Evolutionary conservation across 2,113 vertebrate genomes (phyloP), one percentile per base, ranked within the genome.

Genomic region (Epinephelus cyanopodus): DNA sequence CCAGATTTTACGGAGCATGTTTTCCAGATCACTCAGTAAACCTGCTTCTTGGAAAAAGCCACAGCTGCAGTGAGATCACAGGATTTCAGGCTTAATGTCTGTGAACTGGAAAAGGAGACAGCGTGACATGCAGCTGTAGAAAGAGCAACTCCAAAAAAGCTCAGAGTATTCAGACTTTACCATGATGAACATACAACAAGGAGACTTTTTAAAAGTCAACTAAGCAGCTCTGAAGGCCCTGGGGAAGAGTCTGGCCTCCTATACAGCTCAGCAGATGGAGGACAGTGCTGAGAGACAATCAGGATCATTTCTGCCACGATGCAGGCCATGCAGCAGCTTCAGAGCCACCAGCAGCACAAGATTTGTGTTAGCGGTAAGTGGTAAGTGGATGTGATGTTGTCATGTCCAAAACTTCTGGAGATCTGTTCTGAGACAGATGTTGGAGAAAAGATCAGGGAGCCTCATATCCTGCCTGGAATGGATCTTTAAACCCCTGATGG

Each of bases 21-120:
- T 64, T 45, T 45, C 61, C 33, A 42, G 48, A 23, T n/a, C 50
- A 18, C 12, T 70, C 52, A n/a, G 27, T 53, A 54, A 69, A 53
- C 3, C 15, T 45, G n/a, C n/a, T 27, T 71, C n/a, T 57, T 47
- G 23, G 23, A 21, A 50, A 73, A 73, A 50, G 39, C 8, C 9
- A 6, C 54, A 58, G 69, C 39, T 58, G n/a, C 69, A 58, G n/a
- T 21, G 56, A 27, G 39, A 21, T 6, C 3, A 23, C 21, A 54
- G 29, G n/a, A 27, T 19, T 47, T 15, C 19, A 74, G 11, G 29
- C 29, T 74, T 0, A 50, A 8, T 33, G 7, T 15, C 25, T 14
- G 42, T 17, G 42, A 74, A 6, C 12, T 74, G 71, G 7, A 74
- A 48, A 62, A 61, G 42, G 19, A 74, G 71, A 74, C n/a, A 47